Base-by-base conservation (phyloP, 2,888 invertebrate genomes). In the Drosophila flavopinicola region DNA sequence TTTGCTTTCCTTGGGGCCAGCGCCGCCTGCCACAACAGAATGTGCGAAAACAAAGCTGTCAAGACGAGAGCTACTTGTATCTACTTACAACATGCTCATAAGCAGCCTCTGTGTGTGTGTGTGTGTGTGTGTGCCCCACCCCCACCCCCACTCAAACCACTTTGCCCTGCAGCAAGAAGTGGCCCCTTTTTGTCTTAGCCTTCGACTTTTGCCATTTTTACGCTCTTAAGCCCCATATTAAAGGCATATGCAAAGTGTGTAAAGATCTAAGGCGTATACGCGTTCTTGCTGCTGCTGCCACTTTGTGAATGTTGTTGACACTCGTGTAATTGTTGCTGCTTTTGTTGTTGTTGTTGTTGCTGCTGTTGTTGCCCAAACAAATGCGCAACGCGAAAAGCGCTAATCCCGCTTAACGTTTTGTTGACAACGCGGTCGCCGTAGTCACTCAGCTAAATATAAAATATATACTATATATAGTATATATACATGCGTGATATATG, bases 121-220 rank as follows among this genome's bases (percentile, higher is more conserved):
- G n/a, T n/a, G n/a, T n/a, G 42, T 32, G 24, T 45, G 49, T 5
- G 30, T 7, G 15, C 11, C 13, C 27, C 44, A 2, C 41, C 3
- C 3, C 17, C 7, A 6, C 1, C n/a, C 11, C 10, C 15, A 5
- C 52, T 41, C 25, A 45, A 49, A 13, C 37, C 25, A 9, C 37
- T 20, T 6, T 2, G n/a, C 6, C 35, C 35, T 15, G 35, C 53
- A 38, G 37, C 53, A 52, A 37, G 20, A 17, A 11, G 27, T 15
- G 27, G 25, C 10, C 41, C 32, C 30, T 44, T 56, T 65, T 72
- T 63, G 58, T 57, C 39, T 75, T 66, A 54, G 42, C 25, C 68
- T 64, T 53, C 66, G 82, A 73, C 76, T 82, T 85, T 69, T 83
- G 87, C 78, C 76, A 78, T 83, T 87, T 80, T 86, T 85, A 82